Evolutionary conservation across 2,113 vertebrate genomes (phyloP), one percentile per base, ranked within the genome.

Genomic region (Grantiella picta): DNA sequence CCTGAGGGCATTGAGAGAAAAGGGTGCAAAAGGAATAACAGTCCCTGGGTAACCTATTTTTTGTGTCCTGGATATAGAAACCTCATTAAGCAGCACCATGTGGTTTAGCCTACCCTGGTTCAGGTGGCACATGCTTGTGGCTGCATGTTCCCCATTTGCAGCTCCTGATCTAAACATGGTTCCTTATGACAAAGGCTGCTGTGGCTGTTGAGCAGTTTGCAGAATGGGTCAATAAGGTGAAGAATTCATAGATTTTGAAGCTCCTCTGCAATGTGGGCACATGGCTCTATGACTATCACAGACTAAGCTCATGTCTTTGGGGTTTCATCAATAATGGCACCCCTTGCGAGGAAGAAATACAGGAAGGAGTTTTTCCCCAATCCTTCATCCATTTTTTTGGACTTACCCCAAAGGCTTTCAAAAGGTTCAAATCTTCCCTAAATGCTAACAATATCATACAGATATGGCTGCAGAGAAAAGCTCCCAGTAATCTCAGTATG

Each of bases 281-380:
- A 13, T 2, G 42, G 50, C 70, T 65, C 15, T 19, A 28, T 25
- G 38, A 24, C 28, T 15, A 15, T 8, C n/a, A 38, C n/a, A 73
- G 40, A 15, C 6, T 7, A 5, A 40, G 7, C 1, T 38, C 23
- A 9, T 28, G 40, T 15, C 50, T 56, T 8, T 28, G 40, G n/a
- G n/a, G 10, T 56, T 73, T 56, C n/a, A 49, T n/a, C 19, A 49
- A 15, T 12, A 15, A 75, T 40, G 23, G n/a, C 40, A 52, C 24
- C 24, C n/a, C 12, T 5, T 73, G 59, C 47, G 40, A 56, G 29
- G 24, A 47, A 40, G n/a, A 15, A 73, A n/a, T 28, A n/a, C 2
- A 9, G 6, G 15, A 15, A 9, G 5, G 2, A 33, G 3, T 14
- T 38, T 36, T n/a, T 15, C 50, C 44, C 19, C n/a, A 65, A 0